phyloP scores from a whole-genome alignment of 2,113 vertebrate species.

The Cebidichthys violaceus region DNA sequence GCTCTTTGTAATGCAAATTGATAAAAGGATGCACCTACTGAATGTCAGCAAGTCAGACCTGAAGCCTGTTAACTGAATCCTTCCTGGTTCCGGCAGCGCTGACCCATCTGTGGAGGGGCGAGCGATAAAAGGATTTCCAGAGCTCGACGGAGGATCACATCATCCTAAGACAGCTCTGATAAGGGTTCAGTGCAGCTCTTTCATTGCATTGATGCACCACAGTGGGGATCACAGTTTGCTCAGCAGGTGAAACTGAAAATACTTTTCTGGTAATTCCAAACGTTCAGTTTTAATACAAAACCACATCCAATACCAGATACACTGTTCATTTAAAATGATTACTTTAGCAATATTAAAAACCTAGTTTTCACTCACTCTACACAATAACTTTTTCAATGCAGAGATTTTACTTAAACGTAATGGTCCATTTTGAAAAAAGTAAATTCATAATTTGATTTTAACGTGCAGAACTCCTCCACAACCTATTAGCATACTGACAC shows the following conservation, averaged over 20 bases:
- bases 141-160: slow-evolving; percentile 63
- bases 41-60: slow-evolving; percentile 18
- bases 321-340: neutral
- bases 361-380: neutral
- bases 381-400: neutral
- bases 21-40: neutral
- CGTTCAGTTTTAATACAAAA: neutral
- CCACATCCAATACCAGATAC: neutral
- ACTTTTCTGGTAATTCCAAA: neutral
- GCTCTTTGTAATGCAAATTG: slow-evolving; percentile 1
- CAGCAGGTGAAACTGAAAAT: neutral
- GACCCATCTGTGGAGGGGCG: slow-evolving; percentile 35
- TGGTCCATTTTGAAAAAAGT: neutral
- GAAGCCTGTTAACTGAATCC: slow-evolving; percentile 9
- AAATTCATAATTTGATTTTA: neutral
- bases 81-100: slow-evolving; percentile 9
- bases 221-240: slow-evolving; percentile 13
- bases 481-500: neutral
- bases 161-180: slow-evolving; percentile 55
- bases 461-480: neutral
- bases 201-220: slow-evolving; percentile 34
- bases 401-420: neutral
- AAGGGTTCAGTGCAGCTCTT: slow-evolving; percentile 32
- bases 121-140: slow-evolving; percentile 57
- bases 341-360: too few relatives aligned